A percentile compares a stretch with the other conserved stretches of the same genome.
These are phyloP conservation scores for Clostera curtula DNA, from an alignment of 2,888 invertebrate species.

Conservation along the genomic window DNA sequence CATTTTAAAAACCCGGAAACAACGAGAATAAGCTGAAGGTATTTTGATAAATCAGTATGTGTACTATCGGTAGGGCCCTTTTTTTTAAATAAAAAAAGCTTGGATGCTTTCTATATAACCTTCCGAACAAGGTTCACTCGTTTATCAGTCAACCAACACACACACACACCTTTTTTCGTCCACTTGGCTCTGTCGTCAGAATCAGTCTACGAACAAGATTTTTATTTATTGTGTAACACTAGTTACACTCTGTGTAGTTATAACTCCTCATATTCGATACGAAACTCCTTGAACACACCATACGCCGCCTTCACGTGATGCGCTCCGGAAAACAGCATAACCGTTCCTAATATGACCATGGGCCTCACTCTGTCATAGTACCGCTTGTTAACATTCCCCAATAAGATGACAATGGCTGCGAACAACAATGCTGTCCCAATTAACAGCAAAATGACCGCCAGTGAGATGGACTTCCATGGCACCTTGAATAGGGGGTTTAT, in stretches of 20 bases:
- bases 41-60: too few relatives aligned
- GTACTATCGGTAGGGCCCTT: too few relatives aligned
- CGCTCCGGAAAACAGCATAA: conserved; percentile 89
- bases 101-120: too few relatives aligned
- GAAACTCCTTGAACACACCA: conserved; percentile 81
- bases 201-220: neutral
- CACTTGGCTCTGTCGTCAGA: too few relatives aligned
- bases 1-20: too few relatives aligned
- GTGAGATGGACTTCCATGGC: conserved; percentile 82
- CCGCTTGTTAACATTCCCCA: conserved; percentile 81
- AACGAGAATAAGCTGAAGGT: too few relatives aligned
- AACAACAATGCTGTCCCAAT: conserved; percentile 79
- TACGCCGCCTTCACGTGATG: conserved; percentile 87
- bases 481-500: conserved; percentile 71
- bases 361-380: conserved; percentile 50
- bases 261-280: neutral
- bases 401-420: conserved; percentile 79
- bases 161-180: too few relatives aligned
- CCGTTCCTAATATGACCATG: conserved; percentile 5
- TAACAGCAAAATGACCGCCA: conserved; percentile 79
- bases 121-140: too few relatives aligned
- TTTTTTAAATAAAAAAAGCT: too few relatives aligned
- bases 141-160: too few relatives aligned
- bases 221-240: neutral
- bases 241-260: neutral